phyloP scores from a whole-genome alignment of 23 tunicate species.

The Styela plicata region DNA sequence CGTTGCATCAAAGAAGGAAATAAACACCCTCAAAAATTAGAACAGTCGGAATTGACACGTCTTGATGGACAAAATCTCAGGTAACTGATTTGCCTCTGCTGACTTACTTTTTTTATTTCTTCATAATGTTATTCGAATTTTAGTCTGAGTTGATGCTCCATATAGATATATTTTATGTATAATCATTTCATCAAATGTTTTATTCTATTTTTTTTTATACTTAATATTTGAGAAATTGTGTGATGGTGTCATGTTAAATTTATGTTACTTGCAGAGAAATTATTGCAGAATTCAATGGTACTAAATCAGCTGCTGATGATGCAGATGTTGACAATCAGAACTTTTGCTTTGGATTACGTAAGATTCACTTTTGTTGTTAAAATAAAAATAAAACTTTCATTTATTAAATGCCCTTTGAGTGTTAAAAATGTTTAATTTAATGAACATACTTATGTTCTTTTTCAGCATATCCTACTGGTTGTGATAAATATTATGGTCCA shows the following conservation, averaged over 20 bases:
- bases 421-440: background rate
- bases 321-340: conserved; percentile 6
- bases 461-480: background rate
- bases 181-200: too few relatives aligned
- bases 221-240: background rate
- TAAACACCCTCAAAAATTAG: conserved; percentile 14
- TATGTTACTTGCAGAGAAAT: conserved; percentile 6
- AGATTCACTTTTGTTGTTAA: background rate
- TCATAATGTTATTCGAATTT: too few relatives aligned
- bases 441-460: too few relatives aligned
- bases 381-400: background rate
- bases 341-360: conserved; percentile 38
- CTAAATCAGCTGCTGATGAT: conserved; percentile 22
- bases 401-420: background rate
- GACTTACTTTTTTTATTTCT: too few relatives aligned
- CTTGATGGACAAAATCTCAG: background rate
- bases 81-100: too few relatives aligned
- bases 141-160: too few relatives aligned
- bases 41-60: background rate
- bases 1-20: conserved; percentile 16
- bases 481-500: conserved; percentile 11
- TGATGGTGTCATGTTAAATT: too few relatives aligned
- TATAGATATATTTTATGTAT: too few relatives aligned
- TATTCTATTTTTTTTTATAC: conserved; percentile 1
- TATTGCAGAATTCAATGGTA: background rate